Conservation (phyloP, 1,140 invertebrate genomes). For the Bathynomus jamesi region DNA sequence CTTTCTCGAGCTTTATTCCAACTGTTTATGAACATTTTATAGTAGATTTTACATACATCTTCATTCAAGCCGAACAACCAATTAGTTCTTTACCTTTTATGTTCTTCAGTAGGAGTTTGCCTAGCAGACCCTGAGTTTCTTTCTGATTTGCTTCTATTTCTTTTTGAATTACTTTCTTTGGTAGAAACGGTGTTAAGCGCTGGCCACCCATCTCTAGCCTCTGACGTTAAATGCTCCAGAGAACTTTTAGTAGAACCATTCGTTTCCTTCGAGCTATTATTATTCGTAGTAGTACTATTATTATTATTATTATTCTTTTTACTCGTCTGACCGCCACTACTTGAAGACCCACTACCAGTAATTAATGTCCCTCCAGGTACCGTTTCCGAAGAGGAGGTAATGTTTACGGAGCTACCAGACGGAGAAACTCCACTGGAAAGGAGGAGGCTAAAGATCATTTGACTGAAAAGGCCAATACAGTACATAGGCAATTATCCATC, state of each 20-base stretch:
- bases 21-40: no score
- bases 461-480: background rate
- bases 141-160: slow-evolving; percentile 25
- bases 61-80: no score
- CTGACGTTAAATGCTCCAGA: background rate
- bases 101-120: slow-evolving; percentile 24
- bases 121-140: slow-evolving; percentile 23
- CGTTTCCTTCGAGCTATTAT: slow-evolving; percentile 17
- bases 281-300: slow-evolving; percentile 13
- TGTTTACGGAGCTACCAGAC: background rate
- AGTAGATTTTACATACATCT: no score
- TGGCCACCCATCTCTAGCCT: slow-evolving; percentile 16
- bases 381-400: slow-evolving; percentile 7
- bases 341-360: background rate
- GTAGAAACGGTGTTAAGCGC: slow-evolving; percentile 9
- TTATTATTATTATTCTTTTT: background rate
- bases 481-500: no score
- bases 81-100: no score
- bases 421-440: background rate
- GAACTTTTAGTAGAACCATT: slow-evolving; percentile 16
- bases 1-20: no score
- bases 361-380: slow-evolving; percentile 12
- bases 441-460: background rate
- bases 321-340: background rate
- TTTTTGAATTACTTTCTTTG: slow-evolving; percentile 31